Evolutionary conservation across 2,888 invertebrate genomes (phyloP).

Genomic region (Andrena praecox): DNA sequence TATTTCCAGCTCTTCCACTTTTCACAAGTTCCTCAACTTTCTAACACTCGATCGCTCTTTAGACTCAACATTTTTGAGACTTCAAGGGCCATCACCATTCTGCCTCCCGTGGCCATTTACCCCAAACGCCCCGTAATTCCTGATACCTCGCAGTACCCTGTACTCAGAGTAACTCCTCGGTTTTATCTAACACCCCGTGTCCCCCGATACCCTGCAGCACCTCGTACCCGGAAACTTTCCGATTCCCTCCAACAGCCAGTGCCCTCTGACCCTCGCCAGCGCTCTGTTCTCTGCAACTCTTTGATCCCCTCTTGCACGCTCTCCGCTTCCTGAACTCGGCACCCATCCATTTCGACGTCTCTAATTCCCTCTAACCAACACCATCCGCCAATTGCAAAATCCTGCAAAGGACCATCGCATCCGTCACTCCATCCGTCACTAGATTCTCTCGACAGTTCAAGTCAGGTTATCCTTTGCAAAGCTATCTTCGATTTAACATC

Average conservation of each 20-base stretch:
- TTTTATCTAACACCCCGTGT: slow-evolving; percentile 3
- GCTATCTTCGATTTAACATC: too few relatives aligned
- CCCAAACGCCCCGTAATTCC: slow-evolving; percentile 1
- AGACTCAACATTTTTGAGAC: background rate
- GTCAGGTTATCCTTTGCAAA: too few relatives aligned
- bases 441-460: too few relatives aligned
- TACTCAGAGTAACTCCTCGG: slow-evolving; percentile 10
- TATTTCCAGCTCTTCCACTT: too few relatives aligned
- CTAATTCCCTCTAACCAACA: background rate
- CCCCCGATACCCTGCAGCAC: slow-evolving; percentile 33
- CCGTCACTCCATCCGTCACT: too few relatives aligned
- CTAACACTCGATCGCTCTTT: background rate
- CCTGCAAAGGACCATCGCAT: background rate
- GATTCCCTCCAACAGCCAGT: background rate
- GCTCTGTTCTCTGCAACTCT: background rate
- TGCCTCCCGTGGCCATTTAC: background rate
- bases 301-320: background rate
- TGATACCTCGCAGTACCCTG: background rate
- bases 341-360: background rate
- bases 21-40: too few relatives aligned
- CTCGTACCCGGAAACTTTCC: slow-evolving; percentile 22
- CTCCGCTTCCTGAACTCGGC: background rate
- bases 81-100: background rate
- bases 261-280: background rate
- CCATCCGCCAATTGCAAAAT: background rate